phyloP scores from a whole-genome alignment of 2,888 invertebrate species.

The Dione vanillae region DNA sequence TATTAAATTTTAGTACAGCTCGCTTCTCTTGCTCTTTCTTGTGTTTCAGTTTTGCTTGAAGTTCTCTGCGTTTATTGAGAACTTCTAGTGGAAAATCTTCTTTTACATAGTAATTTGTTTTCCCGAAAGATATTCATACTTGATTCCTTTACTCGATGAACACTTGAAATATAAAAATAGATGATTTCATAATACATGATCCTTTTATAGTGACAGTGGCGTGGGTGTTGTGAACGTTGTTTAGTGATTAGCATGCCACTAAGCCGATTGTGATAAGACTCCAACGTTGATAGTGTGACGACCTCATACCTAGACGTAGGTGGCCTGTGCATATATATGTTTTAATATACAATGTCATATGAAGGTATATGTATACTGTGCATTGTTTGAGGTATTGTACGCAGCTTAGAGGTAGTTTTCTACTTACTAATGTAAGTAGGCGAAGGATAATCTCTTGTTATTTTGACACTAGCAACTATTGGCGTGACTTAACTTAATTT shows the following conservation, averaged over 20 bases:
- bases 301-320: conserved; percentile 1
- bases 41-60: too few species aligned
- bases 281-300: conserved; percentile 3
- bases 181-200: conserved; percentile 14
- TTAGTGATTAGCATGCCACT: conserved; percentile 10
- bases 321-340: not conserved
- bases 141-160: not conserved
- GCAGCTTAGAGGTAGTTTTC: too few species aligned
- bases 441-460: not conserved
- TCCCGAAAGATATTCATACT: too few species aligned
- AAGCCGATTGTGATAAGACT: conserved; percentile 27
- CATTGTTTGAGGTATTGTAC: too few species aligned
- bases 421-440: too few species aligned
- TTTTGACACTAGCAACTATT: too few species aligned
- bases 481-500: too few species aligned
- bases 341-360: not conserved
- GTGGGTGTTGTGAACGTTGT: conserved; percentile 5
- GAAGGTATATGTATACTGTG: not conserved
- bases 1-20: too few species aligned
- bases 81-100: too few species aligned
- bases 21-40: too few species aligned
- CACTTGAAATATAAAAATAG: not conserved
- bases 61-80: too few species aligned
- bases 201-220: conserved; percentile 11
- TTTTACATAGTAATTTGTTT: too few species aligned